Percentiles rank a stretch among this genome's conserved stretches.
These are phyloP conservation scores for Irena cyanogastra DNA, from an alignment of 2,113 vertebrate genomes.

Conservation along the genomic window DNA sequence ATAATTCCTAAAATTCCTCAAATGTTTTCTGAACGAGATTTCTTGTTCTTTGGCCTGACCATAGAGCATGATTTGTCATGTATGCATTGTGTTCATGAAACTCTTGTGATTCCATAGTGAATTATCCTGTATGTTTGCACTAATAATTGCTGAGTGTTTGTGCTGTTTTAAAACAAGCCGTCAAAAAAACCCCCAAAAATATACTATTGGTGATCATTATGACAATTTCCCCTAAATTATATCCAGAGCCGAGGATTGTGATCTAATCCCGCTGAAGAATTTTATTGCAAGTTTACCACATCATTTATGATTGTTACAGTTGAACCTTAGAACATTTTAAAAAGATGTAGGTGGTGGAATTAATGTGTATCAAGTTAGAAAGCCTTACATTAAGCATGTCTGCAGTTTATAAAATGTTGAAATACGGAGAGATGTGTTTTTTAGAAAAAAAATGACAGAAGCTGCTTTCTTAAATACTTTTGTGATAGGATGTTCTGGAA, in stretches of 20 bases:
- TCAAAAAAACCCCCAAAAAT: rapidly evolving
- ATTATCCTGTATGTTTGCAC: neutral
- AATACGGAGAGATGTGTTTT: neutral
- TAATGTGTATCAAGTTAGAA: neutral
- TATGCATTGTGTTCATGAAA: neutral
- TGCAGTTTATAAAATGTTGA: neutral
- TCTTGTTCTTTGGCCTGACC: neutral
- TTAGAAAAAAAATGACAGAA: neutral
- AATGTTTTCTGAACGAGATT: neutral
- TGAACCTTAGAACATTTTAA: neutral
- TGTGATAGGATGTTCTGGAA: neutral
- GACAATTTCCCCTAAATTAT: neutral
- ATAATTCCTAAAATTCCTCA: neutral
- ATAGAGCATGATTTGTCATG: neutral
- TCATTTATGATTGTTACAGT: neutral
- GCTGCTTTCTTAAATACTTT: neutral
- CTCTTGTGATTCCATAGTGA: neutral
- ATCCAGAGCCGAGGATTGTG: neutral
- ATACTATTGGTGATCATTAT: neutral
- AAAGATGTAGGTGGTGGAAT: neutral
- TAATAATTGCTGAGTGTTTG: neutral
- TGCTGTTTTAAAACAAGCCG: neutral
- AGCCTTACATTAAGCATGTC: neutral
- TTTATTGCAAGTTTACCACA: neutral
- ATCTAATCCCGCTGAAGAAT: neutral